Base-by-base conservation (phyloP, 2,113 vertebrate species). In the Salvator merianae region DNA sequence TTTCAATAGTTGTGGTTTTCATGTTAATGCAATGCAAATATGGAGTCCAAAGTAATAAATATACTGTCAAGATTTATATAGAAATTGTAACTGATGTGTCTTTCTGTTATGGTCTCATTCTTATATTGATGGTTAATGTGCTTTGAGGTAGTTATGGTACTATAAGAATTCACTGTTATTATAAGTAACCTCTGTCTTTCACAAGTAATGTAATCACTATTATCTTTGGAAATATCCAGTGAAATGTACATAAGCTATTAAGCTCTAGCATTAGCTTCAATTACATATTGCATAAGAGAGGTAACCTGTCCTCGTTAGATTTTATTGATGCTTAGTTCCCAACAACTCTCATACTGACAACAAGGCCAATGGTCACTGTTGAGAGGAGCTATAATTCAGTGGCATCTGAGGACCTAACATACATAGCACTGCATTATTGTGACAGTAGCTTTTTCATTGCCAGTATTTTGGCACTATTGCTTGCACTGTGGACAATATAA, bases 1-100 rank as follows among this genome's bases (percentile, higher is more conserved):
- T 92, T 94, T 93, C 82, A 86, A 87, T 91, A 86, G 88, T 90
- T 93, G 87, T 78, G 86, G 84, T 88, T 94, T 91, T 94, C 73
- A 62, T 87, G 82, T 81, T 91, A 94, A 94, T 91, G 88, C 55
- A 92, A 88, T 91, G 81, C 84, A 92, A 85, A 94, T 76, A 47
- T 40, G 73, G 82, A 79, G 69, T 87, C 89, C 81, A 82, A 55
- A 88, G 78, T 89, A 88, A 87, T 90, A 94, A 93, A 86, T 90
- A 83, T 83, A 73, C 87, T 88, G 68, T 94, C 91, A 95, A 93
- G 80, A 78, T 63, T 83, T 92, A 96, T 92, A 93, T 84, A 91
- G 88, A 89, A 84, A 89, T 87, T 89, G 91, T 91, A 79, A 65
- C 93, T 91, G 91, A 85, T 89, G 55, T 86, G 87, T 86, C 91